phyloP scores from a whole-genome alignment of 2,113 vertebrate genomes.

The Corvus hawaiiensis region DNA sequence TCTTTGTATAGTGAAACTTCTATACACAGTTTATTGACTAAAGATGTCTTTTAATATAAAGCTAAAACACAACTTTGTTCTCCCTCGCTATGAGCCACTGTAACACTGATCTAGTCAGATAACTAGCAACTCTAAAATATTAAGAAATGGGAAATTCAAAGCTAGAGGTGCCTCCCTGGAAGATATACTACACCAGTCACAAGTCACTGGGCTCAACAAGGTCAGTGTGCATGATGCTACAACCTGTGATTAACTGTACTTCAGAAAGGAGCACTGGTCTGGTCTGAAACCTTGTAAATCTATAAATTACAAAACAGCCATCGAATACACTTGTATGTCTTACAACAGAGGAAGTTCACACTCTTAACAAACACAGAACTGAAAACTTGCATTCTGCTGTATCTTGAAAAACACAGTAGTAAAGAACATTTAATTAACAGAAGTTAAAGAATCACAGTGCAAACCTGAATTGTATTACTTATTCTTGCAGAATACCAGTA shows the following conservation, averaged over 20 bases:
- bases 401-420: not conserved
- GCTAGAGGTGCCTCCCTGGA: not conserved
- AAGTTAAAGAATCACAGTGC: not conserved
- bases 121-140: not conserved
- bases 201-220: not conserved
- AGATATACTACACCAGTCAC: not conserved
- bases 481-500: not conserved
- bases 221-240: not conserved
- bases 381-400: not conserved
- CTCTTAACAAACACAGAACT: not conserved
- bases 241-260: not conserved
- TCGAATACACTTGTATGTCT: not conserved
- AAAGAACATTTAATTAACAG: not conserved
- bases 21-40: not conserved
- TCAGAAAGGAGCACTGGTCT: not conserved
- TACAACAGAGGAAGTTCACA: not conserved
- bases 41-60: not conserved
- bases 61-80: not conserved
- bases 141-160: not conserved
- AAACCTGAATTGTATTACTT: not conserved
- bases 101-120: not conserved
- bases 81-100: not conserved
- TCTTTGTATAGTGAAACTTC: not conserved
- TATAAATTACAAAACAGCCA: not conserved
- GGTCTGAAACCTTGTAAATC: not conserved